Conservation (phyloP, 2,113 vertebrate species). For the Lynx canadensis region DNA sequence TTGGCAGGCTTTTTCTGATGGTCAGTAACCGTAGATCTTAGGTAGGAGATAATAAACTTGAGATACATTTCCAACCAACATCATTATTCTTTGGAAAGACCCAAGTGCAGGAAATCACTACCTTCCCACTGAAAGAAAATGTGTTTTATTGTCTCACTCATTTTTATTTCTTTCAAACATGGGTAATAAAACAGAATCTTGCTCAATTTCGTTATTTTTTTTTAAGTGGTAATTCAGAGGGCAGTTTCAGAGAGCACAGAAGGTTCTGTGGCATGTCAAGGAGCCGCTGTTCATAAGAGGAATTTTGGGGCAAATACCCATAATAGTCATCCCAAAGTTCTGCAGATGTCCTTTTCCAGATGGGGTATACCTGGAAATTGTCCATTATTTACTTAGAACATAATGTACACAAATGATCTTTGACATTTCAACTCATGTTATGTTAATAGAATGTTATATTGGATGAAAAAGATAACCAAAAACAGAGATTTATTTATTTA, state of each 20-base stretch:
- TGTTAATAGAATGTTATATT: background rate
- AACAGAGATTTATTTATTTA: background rate
- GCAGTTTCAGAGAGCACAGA: background rate
- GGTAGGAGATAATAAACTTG: background rate
- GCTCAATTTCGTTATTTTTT: background rate
- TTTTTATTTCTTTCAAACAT: background rate
- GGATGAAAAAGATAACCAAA: background rate
- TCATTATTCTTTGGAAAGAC: background rate
- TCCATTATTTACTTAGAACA: background rate
- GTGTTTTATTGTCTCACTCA: background rate
- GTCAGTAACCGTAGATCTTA: background rate
- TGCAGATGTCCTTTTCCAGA: background rate
- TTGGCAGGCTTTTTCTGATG: background rate
- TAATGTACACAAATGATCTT: background rate
- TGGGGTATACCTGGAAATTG: background rate
- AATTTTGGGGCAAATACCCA: background rate
- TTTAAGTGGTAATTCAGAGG: background rate
- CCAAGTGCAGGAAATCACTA: background rate
- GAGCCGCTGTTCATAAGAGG: background rate
- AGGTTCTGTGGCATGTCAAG: background rate
- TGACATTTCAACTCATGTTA: background rate
- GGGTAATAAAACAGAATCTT: background rate
- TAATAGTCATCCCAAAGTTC: background rate
- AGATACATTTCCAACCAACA: background rate
- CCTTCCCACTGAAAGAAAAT: background rate